phyloP scores from a whole-genome alignment of 2,888 invertebrate species.

The Siphonodentalium dalli region DNA sequence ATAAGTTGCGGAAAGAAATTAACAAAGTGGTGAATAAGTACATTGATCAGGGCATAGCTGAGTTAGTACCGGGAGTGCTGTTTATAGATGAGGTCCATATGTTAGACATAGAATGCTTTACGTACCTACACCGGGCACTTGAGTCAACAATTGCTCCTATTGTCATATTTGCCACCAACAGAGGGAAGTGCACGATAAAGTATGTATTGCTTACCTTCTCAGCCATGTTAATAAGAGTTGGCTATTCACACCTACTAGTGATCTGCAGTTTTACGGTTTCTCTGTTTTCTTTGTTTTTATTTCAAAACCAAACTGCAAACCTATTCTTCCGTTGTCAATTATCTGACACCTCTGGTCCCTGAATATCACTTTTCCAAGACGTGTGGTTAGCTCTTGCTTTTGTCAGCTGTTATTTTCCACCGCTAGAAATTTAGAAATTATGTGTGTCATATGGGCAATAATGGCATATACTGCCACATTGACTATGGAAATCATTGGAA shows the following conservation, averaged over 20 bases:
- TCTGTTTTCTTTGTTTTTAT: too few relatives aligned
- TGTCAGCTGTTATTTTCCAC: too few relatives aligned
- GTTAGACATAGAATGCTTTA: slow-evolving; percentile 99
- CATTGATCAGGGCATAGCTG: slow-evolving; percentile 98
- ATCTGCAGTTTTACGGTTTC: too few relatives aligned
- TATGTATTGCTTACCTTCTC: slow-evolving; percentile 32
- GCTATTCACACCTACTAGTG: background rate
- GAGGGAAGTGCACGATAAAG: slow-evolving; percentile 86
- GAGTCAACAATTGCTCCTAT: slow-evolving; percentile 98
- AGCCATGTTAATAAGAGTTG: background rate
- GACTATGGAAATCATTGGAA: too few relatives aligned
- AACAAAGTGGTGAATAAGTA: slow-evolving; percentile 99
- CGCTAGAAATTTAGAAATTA: too few relatives aligned
- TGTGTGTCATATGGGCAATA: too few relatives aligned
- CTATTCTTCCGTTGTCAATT: too few relatives aligned
- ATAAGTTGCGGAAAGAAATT: slow-evolving; percentile 94
- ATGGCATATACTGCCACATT: too few relatives aligned
- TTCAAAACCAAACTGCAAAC: too few relatives aligned
- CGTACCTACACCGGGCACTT: slow-evolving; percentile 94
- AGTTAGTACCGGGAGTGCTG: slow-evolving; percentile 95
- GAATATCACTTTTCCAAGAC: too few relatives aligned
- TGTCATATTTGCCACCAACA: slow-evolving; percentile 97
- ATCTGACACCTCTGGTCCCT: too few relatives aligned
- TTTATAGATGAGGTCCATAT: slow-evolving; percentile 99
- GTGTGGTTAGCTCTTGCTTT: too few relatives aligned